Base-by-base conservation (phyloP, 2,888 invertebrate genomes). In the Polyploca ridens region DNA sequence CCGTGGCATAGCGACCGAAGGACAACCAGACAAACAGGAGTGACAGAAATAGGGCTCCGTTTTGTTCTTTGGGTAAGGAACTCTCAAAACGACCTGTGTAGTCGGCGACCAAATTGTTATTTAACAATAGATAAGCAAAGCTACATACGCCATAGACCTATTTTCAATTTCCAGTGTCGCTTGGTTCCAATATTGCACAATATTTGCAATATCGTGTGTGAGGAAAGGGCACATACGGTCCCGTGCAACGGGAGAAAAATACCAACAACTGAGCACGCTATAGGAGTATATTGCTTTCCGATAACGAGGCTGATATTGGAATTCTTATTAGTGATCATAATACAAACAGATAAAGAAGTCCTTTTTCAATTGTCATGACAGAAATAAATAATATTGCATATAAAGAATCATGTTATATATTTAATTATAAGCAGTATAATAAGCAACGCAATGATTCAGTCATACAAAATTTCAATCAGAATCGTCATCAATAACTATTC, bases 181-280 rank as follows among this genome's bases (percentile, higher is more conserved):
- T 73, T 71, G 75, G 74, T 81, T 27, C 27, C 27, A 81, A 81
- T 87, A 86, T 83, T 84, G 85, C 84, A 82, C 86, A 84, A 86
- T 88, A 88, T 83, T 89, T 89, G 90, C 88, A 88, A 90, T 91
- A 90, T 87, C 83, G 85, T 82, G 81, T 82, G 84, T 82, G 41
- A 83, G 78, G 27, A 2, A 79, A 72, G 76, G 79, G 79, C 84
- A 78, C 77, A 77, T 79, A 76, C 80, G 80, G 79, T 79, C 81
- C 79, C 73, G 71, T 81, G 89, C 87, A 86, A 87, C 87, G 83
- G 81, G 83, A 88, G 83, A 85, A 84, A 87, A 90, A 90, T 89
- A 81, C 85, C 85, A 77, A 78, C 83, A 79, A 84, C 76, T 77
- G 82, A 77, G 80, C 82, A 81, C 82, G 77, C 82, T 80, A 82